phyloP scores from a whole-genome alignment of 2,888 invertebrate species.

The Mystacides longicornis region DNA sequence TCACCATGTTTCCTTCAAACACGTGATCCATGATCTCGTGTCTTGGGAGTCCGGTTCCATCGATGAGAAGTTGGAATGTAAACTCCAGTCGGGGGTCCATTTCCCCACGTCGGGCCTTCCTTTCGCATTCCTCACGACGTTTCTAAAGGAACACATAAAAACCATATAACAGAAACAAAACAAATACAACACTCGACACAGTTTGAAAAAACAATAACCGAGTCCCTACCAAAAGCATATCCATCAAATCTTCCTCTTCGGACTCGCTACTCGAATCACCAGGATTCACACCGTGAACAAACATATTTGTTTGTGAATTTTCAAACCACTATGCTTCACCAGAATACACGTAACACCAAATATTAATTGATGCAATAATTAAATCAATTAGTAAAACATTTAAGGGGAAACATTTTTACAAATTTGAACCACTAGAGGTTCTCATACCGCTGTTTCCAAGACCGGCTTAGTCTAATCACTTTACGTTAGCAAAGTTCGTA shows the following conservation, averaged over 20 bases:
- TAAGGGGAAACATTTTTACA: background rate
- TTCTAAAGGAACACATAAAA: constrained; percentile 32
- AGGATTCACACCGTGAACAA: constrained; percentile 47
- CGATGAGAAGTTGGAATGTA: constrained; percentile 80
- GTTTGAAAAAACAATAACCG: too few relatives aligned
- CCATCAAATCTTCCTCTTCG: constrained; percentile 49
- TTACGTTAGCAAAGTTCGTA: too few relatives aligned
- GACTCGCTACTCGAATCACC: constrained; percentile 50
- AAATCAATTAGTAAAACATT: background rate
- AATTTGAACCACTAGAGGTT: too few relatives aligned
- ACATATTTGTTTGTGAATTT: constrained; percentile 37
- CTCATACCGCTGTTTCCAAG: too few relatives aligned
- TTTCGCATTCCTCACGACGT: constrained; percentile 86
- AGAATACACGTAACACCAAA: background rate
- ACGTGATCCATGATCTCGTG: constrained; percentile 87
- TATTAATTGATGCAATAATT: background rate
- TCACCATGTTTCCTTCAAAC: constrained; percentile 86
- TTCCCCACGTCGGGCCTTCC: constrained; percentile 82
- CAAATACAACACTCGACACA: too few relatives aligned
- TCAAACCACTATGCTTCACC: background rate
- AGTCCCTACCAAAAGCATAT: constrained; percentile 33
- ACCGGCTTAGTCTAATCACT: too few relatives aligned
- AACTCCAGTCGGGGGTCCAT: constrained; percentile 90
- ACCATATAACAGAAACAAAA: background rate
- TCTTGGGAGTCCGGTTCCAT: constrained; percentile 71